A percentile compares a stretch with the other conserved stretches of the same genome.
Evolutionary conservation across 2,888 invertebrate genomes (phyloP).

Genomic region (Podabrus alpinus): DNA sequence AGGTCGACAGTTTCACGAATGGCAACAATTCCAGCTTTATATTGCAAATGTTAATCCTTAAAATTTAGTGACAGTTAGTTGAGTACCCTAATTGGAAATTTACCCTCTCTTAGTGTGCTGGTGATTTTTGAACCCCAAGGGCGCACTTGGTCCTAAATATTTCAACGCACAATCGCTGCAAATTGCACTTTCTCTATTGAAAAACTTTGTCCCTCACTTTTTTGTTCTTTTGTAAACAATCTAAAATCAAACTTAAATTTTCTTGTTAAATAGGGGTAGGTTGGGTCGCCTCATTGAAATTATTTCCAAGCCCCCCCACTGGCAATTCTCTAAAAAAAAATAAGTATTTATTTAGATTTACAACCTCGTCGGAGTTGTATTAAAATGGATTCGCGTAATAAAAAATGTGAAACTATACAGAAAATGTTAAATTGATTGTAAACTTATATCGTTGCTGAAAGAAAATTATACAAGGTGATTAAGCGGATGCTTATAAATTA

Average conservation of each 20-base stretch:
- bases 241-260: conserved; percentile 13
- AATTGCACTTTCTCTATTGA: conserved; percentile 27
- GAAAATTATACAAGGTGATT: conserved; percentile 5
- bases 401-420: neutral
- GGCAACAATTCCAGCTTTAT: conserved; percentile 8
- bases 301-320: conserved; percentile 6
- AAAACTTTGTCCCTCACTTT: neutral
- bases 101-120: conserved; percentile 28
- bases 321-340: neutral
- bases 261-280: conserved; percentile 9
- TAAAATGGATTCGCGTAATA: neutral
- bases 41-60: conserved; percentile 31
- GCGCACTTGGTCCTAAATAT: conserved; percentile 24
- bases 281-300: neutral
- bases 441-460: conserved; percentile 2
- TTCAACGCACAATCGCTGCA: conserved; percentile 33
- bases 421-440: conserved; percentile 1
- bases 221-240: conserved; percentile 11
- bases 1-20: conserved; percentile 28
- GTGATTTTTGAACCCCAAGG: conserved; percentile 26
- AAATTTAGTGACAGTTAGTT: conserved; percentile 40
- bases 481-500: conserved; percentile 7
- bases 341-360: conserved; percentile 2
- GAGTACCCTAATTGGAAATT: conserved; percentile 42
- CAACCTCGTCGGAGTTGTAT: conserved; percentile 1